A percentile compares a stretch with the other conserved stretches of the same genome.
These are phyloP conservation scores for Drosophila lutescens DNA, from an alignment of 2,888 invertebrate genomes.

Conservation along the genomic window DNA sequence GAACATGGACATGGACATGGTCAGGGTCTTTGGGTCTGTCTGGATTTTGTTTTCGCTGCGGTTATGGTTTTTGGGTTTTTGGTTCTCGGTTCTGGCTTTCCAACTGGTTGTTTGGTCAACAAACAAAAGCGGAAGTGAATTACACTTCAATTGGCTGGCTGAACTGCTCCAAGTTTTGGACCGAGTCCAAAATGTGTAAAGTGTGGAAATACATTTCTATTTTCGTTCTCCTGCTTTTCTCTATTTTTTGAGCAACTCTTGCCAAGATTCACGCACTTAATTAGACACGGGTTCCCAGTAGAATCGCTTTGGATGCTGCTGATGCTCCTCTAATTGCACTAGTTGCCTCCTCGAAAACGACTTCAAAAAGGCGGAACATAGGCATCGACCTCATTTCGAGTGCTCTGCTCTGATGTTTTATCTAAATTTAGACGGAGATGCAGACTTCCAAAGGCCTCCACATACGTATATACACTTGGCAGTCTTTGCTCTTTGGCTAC, in stretches of 20 bases:
- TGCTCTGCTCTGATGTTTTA: conserved; percentile 43
- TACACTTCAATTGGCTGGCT: conserved; percentile 51
- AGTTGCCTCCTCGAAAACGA: conserved; percentile 48
- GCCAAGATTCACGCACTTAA: conserved; percentile 77
- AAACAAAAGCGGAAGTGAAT: conserved; percentile 58
- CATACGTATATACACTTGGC: conserved; percentile 12
- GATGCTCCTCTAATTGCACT: conserved; percentile 68
- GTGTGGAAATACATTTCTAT: conserved; percentile 72
- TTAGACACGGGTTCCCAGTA: conserved; percentile 59
- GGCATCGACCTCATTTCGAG: conserved; percentile 65
- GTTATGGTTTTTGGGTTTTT: conserved; percentile 20
- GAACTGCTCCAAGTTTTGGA: conserved; percentile 43
- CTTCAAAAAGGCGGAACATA: conserved; percentile 59
- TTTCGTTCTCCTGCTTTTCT: conserved; percentile 28
- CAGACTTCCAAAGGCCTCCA: conserved; percentile 25
- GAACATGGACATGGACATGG: conserved; percentile 26
- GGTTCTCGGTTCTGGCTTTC: conserved; percentile 15
- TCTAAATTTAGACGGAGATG: conserved; percentile 62
- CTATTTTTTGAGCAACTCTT: conserved; percentile 45
- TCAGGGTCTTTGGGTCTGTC: conserved; percentile 25
- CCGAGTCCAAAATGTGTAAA: conserved; percentile 38
- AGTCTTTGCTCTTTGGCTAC: conserved; percentile 20
- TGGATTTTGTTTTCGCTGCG: conserved; percentile 30
- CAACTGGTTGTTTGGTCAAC: conserved; percentile 24
- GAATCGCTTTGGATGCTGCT: conserved; percentile 43